phyloP scores from a whole-genome alignment of 2,888 invertebrate genomes.

The Epistrophe grossulariae region DNA sequence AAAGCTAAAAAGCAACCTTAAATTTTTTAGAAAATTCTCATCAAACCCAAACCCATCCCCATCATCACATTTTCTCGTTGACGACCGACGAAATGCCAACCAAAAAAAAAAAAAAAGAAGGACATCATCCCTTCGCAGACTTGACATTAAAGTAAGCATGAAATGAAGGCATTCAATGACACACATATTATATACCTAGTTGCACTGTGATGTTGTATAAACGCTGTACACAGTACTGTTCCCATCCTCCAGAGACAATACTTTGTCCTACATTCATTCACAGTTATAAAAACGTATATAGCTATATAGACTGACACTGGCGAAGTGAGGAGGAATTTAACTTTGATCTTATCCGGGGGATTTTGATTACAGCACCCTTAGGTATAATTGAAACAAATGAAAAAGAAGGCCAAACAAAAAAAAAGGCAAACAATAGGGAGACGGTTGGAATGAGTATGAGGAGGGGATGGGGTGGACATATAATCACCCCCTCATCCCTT shows the following conservation, averaged over 20 bases:
- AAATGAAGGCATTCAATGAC: slow-evolving; percentile 72
- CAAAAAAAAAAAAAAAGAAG: slow-evolving; percentile 37
- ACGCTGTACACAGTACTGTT: not conserved
- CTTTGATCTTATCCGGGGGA: slow-evolving; percentile 74
- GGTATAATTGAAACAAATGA: slow-evolving; percentile 76
- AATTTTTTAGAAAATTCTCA: slow-evolving; percentile 40
- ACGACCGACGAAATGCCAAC: not conserved
- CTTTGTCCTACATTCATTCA: slow-evolving; percentile 27
- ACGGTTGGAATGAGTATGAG: not conserved
- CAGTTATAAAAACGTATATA: slow-evolving; percentile 9
- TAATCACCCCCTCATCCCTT: slow-evolving; percentile 40
- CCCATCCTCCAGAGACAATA: slow-evolving; percentile 16
- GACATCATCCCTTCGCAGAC: slow-evolving; percentile 57
- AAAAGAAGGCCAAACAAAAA: slow-evolving; percentile 49
- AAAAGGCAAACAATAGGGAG: slow-evolving; percentile 44
- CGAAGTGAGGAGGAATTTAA: slow-evolving; percentile 63
- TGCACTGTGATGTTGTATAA: slow-evolving; percentile 37
- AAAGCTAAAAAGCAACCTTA: not conserved
- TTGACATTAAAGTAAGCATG: slow-evolving; percentile 74
- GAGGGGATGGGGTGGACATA: slow-evolving; percentile 4
- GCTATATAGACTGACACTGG: not conserved
- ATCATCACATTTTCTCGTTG: not conserved
- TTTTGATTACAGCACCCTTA: slow-evolving; percentile 74
- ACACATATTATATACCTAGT: slow-evolving; percentile 60
- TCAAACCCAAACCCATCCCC: slow-evolving; percentile 32